phyloP scores from a whole-genome alignment of 2,797 vertebrate genomes.

The Acanthis flammea region DNA sequence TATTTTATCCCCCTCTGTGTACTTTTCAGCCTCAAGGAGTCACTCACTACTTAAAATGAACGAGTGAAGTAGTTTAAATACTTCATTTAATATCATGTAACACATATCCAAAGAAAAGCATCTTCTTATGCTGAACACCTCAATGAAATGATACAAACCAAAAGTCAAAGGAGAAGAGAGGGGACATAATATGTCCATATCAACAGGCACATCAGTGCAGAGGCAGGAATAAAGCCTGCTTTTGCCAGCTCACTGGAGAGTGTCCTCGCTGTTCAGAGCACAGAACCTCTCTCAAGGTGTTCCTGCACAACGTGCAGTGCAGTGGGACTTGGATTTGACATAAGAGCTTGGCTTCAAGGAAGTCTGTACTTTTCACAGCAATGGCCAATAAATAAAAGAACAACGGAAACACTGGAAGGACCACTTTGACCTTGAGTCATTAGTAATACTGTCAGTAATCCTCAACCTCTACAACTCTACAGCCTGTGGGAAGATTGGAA shows the following conservation, averaged over 20 bases:
- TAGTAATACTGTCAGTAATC: neutral
- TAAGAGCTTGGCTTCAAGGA: neutral
- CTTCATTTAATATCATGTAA: neutral
- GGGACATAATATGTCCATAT: neutral
- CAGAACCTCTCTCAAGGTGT: neutral
- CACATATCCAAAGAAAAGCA: neutral
- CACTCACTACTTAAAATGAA: neutral
- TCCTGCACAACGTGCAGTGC: neutral
- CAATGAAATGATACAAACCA: neutral
- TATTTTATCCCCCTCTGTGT: neutral
- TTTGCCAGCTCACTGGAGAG: neutral
- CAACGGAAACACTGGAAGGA: neutral
- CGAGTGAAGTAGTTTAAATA: neutral
- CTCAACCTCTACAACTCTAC: neutral
- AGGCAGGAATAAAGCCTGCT: neutral
- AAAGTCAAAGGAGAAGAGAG: neutral
- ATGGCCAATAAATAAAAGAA: neutral
- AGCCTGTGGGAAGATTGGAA: neutral
- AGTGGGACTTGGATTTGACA: neutral
- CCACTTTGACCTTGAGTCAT: neutral
- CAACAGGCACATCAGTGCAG: neutral
- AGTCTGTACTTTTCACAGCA: neutral
- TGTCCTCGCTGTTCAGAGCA: neutral
- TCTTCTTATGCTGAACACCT: neutral
- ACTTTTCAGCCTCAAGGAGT: neutral